Evolutionary conservation across 2,888 invertebrate species (phyloP), one percentile per base, ranked within the genome.

Genomic region (Melinaea marsaeus): DNA sequence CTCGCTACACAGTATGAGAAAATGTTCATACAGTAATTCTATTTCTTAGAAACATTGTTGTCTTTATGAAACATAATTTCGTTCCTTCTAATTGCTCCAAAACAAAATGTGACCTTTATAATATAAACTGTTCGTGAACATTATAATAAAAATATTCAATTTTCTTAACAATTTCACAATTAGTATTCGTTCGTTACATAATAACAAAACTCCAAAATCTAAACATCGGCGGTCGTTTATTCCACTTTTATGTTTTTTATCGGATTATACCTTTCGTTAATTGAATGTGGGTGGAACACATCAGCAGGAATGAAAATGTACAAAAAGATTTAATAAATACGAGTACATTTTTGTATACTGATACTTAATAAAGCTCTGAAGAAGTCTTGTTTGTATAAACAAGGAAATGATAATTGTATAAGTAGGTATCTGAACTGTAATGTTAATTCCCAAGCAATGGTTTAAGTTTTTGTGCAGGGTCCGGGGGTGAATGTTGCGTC

Each of bases 401-500:
- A 37, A 37, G 37, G 37, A 37, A 37, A 37, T 37, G 37, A 37
- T 37, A 37, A 6, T 37, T 37, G 7, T 37, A 37, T 37, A 37
- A 37, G 37, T 22, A 37, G 37, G 4, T 6, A 37, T 42, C 42
- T 42, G 42, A 9, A 9, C 42, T 1, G 4, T 51, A 4, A 11
- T 32, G 51, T 51, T 33, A 35, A 64, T 57, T 60, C n/a, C n/a
- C 45, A 42, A 61, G 57, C 55, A 59, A 58, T 55, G 58, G 57
- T 55, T 63, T 57, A 65, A 67, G 62, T 57, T 66, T 69, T 63
- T 66, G 61, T 68, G 64, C 63, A 66, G 61, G 63, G 68, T 64
- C 60, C 42, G 47, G 64, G 65, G 67, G 68, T 74, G 72, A 65
- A 68, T 57, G 80, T 86, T 85, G 78, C 86, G 84, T 86, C 85